Conservation (phyloP, 2,888 invertebrate species). For the Tachina grossa region DNA sequence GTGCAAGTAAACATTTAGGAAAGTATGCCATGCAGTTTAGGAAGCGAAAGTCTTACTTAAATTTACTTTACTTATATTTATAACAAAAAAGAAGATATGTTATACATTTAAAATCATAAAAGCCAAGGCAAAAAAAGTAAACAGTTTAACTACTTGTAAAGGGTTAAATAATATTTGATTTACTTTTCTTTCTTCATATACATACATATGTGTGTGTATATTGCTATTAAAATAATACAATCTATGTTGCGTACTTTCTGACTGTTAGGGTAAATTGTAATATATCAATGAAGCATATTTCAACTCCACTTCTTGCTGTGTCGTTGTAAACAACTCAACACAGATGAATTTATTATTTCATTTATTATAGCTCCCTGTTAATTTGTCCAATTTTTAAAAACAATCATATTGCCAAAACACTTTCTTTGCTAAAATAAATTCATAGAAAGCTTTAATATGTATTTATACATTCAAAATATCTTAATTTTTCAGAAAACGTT, state of each 20-base stretch:
- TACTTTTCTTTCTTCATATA: background rate
- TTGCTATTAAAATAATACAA: background rate
- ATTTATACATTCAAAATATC: background rate
- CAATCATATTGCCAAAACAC: background rate
- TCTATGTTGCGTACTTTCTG: conserved; percentile 1
- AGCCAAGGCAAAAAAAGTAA: conserved; percentile 2
- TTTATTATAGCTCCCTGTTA: background rate
- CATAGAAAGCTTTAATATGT: background rate
- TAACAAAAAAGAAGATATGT: background rate
- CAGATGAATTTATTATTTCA: background rate
- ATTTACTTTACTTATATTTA: background rate
- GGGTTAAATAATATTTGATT: background rate
- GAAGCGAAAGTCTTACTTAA: background rate
- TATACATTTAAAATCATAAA: conserved; percentile 13
- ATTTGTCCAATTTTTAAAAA: background rate
- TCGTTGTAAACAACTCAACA: background rate
- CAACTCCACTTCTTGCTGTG: background rate
- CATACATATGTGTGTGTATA: background rate
- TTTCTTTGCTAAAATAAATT: background rate
- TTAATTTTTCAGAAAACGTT: too few species aligned
- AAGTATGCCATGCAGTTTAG: conserved; percentile 41
- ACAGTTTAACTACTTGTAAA: conserved; percentile 5
- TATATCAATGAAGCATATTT: background rate
- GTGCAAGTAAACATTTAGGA: conserved; percentile 45
- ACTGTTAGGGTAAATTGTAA: background rate